A percentile compares a stretch with the other conserved stretches of the same genome.
Evolutionary conservation across 1,140 invertebrate genomes (phyloP).

Genomic region (Lepidurus apus): DNA sequence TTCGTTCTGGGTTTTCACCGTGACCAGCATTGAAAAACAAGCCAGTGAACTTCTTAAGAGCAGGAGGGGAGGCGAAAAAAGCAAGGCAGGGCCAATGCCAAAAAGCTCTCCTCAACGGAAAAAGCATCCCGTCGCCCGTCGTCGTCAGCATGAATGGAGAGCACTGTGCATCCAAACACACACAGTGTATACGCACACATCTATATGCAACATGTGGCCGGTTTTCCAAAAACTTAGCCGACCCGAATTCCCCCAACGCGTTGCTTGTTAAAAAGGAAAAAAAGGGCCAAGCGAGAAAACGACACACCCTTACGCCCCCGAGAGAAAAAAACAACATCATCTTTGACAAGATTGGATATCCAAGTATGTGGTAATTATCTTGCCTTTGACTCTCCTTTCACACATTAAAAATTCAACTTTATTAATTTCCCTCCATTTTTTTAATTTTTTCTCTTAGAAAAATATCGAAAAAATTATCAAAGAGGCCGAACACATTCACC

Average conservation of each 20-base stretch:
- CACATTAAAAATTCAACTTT: neutral
- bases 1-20: neutral
- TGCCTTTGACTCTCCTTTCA: neutral
- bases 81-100: neutral
- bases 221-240: no score
- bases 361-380: no score
- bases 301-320: neutral
- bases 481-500: neutral
- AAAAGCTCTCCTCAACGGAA: neutral
- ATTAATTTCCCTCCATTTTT: neutral
- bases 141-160: conserved; percentile 11
- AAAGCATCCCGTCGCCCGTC: conserved; percentile 8
- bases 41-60: neutral
- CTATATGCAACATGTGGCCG: neutral
- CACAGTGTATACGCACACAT: neutral
- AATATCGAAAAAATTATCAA: neutral
- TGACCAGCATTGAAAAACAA: neutral
- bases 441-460: neutral
- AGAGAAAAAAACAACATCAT: no score
- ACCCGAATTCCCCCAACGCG: no score
- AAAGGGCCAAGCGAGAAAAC: neutral
- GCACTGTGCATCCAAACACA: neutral
- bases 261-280: no score
- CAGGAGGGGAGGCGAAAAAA: neutral
- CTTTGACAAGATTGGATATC: no score